Conservation (phyloP, 2,888 invertebrate genomes). For the Ophion costatus region DNA sequence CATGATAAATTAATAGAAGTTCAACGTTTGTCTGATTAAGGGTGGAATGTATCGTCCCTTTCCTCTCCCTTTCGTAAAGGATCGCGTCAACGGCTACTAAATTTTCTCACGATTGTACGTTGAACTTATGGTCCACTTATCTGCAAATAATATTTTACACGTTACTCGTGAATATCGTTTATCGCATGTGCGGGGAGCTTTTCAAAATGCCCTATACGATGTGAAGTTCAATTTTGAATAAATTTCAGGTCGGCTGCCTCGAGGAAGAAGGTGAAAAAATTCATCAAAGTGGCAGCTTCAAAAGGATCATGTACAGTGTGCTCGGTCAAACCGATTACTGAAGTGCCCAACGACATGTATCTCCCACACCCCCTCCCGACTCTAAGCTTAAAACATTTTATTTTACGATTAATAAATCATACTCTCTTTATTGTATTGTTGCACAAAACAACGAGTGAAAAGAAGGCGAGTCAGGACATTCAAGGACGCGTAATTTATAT, state of each 20-base stretch:
- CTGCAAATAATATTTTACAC: conserved; percentile 38
- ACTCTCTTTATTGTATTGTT: conserved; percentile 74
- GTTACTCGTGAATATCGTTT: conserved; percentile 19
- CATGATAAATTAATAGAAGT: conserved; percentile 67
- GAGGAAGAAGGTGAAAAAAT: conserved; percentile 91
- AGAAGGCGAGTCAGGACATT: conserved; percentile 57
- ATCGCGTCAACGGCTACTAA: conserved; percentile 80
- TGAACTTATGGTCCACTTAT: conserved; percentile 63
- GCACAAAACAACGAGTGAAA: conserved; percentile 51
- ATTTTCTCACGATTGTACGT: conserved; percentile 77
- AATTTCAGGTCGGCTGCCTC: conserved; percentile 87
- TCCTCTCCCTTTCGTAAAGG: conserved; percentile 81
- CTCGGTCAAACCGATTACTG: conserved; percentile 90
- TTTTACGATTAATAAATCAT: conserved; percentile 70
- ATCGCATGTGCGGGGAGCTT: conserved; percentile 17
- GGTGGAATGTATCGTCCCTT: conserved; percentile 80
- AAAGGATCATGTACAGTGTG: conserved; percentile 96
- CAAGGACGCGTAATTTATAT: conserved; percentile 62
- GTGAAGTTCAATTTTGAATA: conserved; percentile 16
- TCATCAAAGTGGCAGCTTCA: conserved; percentile 96
- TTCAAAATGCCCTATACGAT: background rate
- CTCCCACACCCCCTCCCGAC: conserved; percentile 55
- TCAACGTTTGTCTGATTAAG: conserved; percentile 78
- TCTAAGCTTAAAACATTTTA: conserved; percentile 74
- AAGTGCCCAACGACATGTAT: conserved; percentile 70